Base-by-base conservation (phyloP, 2,888 invertebrate species). In the Mycalesis mineus region DNA sequence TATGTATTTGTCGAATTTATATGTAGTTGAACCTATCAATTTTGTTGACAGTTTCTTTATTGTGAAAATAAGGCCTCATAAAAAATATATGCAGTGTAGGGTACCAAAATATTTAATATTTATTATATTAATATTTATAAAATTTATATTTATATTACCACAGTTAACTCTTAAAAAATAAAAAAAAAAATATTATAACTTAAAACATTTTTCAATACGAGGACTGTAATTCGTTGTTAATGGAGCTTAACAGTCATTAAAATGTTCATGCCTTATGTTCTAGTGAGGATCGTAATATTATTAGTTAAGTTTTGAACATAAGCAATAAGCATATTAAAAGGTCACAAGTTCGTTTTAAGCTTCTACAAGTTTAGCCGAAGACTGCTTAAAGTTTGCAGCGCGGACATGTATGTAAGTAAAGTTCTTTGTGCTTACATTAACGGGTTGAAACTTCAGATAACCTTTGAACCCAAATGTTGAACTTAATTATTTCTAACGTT, bases 311-410 rank as follows among this genome's bases (percentile, higher is more conserved):
- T 45, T 29, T 29, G 29, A 45, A 45, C 29, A 31, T 45, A 45
- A 45, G 45, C 29, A 45, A 31, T 45, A 45, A 45, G 45, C 29
- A 45, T 29, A 29, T 45, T 31, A 45, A 45, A 45, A 45, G 29
- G 44, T 44, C 8, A 7, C 28, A 29, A 44, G 44, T 29, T 29
- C 13, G 13, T 44, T 29, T 14, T 44, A 44, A 44, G 44, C 29
- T 44, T 7, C 29, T 29, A 44, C 29, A 44, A 44, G 13, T 44
- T 44, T 8, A 44, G 29, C 13, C 29, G 44, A 44, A 29, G 29
- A 44, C 29, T 44, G 28, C 44, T 45, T 29, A 31, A 45, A 45
- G 29, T 45, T 45, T 45, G 29, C 45, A 9, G 29, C 45, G 29
- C 13, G 13, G 13, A 13, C 22, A 22, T 45, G 29, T 45, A 45